These are phyloP conservation scores for Solea solea DNA, from an alignment of 2,113 vertebrate genomes.

Conservation along the genomic window DNA sequence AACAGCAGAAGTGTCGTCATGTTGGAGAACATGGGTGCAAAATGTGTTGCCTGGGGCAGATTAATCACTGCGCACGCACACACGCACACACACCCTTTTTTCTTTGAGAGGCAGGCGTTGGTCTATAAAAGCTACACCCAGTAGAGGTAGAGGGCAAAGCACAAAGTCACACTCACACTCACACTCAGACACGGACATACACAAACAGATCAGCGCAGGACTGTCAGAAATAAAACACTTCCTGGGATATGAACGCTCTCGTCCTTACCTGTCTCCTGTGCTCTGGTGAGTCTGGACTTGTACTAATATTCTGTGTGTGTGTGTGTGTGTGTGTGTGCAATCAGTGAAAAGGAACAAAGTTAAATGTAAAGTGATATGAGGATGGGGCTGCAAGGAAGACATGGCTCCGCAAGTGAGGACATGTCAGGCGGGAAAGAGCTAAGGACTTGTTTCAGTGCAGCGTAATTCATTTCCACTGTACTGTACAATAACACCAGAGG, in stretches of 20 bases:
- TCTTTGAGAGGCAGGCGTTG: slow-evolving; percentile 54
- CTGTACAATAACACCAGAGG: background rate
- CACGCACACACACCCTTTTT: slow-evolving; percentile 26
- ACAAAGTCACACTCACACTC: slow-evolving; percentile 10
- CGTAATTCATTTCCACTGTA: background rate
- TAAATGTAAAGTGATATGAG: slow-evolving; percentile 14
- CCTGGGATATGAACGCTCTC: slow-evolving; percentile 76
- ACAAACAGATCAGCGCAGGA: slow-evolving; percentile 45
- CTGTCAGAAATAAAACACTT: slow-evolving; percentile 47
- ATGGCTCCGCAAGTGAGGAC: slow-evolving; percentile 36
- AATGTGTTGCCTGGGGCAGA: slow-evolving; percentile 46
- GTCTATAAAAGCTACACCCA: slow-evolving; percentile 75
- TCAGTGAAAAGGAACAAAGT: slow-evolving; percentile 5
- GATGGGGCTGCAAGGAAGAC: background rate
- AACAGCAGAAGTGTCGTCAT: background rate
- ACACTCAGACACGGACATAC: slow-evolving; percentile 37
- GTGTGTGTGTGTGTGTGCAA: slow-evolving; percentile 14
- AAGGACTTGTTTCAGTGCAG: background rate
- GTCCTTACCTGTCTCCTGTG: slow-evolving; percentile 69
- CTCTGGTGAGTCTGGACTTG: slow-evolving; percentile 69
- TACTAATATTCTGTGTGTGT: background rate
- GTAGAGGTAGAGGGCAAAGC: slow-evolving; percentile 55
- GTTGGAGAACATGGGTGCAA: slow-evolving; percentile 9
- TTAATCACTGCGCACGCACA: slow-evolving; percentile 42
- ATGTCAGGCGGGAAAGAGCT: slow-evolving; percentile 21